Percentiles rank a stretch among this genome's conserved stretches.
Conservation (phyloP, 2,888 invertebrate genomes). For the Esperia sulphurella region DNA sequence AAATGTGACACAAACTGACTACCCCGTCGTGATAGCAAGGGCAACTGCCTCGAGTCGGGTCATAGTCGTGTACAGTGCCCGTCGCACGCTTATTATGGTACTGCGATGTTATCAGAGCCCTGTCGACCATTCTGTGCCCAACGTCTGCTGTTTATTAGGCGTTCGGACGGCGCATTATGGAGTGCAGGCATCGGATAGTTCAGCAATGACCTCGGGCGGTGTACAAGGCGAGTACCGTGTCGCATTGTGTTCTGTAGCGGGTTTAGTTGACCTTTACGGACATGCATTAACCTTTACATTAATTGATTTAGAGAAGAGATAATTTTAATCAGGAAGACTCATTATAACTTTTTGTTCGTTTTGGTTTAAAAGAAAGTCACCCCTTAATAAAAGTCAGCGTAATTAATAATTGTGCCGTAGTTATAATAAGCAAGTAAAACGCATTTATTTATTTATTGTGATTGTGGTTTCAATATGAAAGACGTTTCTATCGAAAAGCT, state of each 20-base stretch:
- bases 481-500: too few species aligned
- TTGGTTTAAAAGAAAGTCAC: too few species aligned
- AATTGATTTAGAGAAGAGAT: constrained; percentile 5
- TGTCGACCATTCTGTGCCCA: constrained; percentile 37
- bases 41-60: constrained; percentile 34
- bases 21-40: constrained; percentile 36
- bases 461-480: too few species aligned
- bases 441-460: too few species aligned
- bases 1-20: constrained; percentile 33
- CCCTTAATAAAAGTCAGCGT: too few species aligned
- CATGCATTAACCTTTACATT: constrained; percentile 19
- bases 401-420: too few species aligned
- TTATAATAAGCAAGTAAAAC: too few species aligned
- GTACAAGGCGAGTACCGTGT: constrained; percentile 10
- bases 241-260: constrained; percentile 19
- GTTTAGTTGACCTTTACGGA: constrained; percentile 20
- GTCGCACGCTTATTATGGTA: constrained; percentile 31
- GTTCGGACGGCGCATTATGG: constrained; percentile 17
- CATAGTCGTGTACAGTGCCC: constrained; percentile 35
- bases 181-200: constrained; percentile 10
- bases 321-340: background rate
- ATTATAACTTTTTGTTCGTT: too few species aligned
- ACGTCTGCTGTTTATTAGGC: constrained; percentile 20
- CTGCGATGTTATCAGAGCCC: constrained; percentile 40
- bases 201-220: constrained; percentile 14